Evolutionary conservation across 2,797 vertebrate genomes (phyloP), one percentile per base, ranked within the genome.

Genomic region (Eulemur coronatus): DNA sequence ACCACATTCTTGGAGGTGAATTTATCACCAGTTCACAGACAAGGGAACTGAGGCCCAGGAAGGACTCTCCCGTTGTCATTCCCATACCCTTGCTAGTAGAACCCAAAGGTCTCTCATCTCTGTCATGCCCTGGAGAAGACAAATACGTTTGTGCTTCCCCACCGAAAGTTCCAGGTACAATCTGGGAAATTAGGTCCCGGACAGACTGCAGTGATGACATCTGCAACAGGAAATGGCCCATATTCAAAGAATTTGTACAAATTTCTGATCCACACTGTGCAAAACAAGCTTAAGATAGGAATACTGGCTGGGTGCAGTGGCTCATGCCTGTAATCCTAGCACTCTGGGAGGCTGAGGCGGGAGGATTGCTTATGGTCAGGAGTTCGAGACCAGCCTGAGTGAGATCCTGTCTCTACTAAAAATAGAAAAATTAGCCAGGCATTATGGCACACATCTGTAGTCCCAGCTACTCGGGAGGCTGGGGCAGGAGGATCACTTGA

Each of bases 141-240:
- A 35, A 7, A 22, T 20, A 14, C 2, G 9, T 15, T 0, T 0
- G 1, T 4, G 15, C 30, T 76, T 61, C 11, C 1, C 3, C 22
- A 43, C 14, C 0, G 3, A 41, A 24, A 63, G n/a, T 8, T 26
- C 26, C 5, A 6, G 7, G 18, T 2, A 13, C 9, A 20, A 7
- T 0, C 0, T 0, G 1, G 18, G 10, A 41, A 65, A 12, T 28
- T 0, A 10, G 14, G 46, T 17, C 43, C 17, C 24, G 20, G 79
- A 48, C 28, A 57, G 14, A 22, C 10, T 46, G 43, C 43, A 10
- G 43, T 30, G 10, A 38, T 7, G 10, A 43, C 3, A 12, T 0
- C 3, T 0, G 0, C 35, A 33, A 35, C 1, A 73, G 41, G 7
- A 33, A 26, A 59, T 0, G 0, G 20, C 38, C 20, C 35, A 5